These are phyloP conservation scores for Calephelis nemesis DNA, from an alignment of 1,140 invertebrate genomes.

Conservation along the genomic window DNA sequence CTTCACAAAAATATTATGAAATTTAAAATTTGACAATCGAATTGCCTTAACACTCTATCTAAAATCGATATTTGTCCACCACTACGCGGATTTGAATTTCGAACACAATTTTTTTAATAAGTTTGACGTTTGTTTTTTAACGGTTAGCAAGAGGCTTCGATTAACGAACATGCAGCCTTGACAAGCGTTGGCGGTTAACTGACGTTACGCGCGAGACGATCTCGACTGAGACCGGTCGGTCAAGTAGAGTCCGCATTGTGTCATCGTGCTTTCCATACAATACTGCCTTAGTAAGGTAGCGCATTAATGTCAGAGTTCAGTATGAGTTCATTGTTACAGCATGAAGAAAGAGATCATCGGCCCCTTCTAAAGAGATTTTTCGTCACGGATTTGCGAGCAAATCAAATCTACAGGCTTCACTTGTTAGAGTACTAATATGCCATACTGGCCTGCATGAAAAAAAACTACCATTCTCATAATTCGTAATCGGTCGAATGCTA, in stretches of 20 bases:
- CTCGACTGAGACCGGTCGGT: slow-evolving; percentile 35
- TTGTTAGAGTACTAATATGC: too few species aligned
- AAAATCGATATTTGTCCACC: slow-evolving; percentile 8
- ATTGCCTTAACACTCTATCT: slow-evolving; percentile 41
- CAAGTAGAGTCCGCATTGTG: slow-evolving; percentile 60
- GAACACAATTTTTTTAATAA: slow-evolving; percentile 7
- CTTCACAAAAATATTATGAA: slow-evolving; percentile 44
- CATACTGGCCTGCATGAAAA: too few species aligned
- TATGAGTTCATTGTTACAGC: not conserved
- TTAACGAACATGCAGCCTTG: slow-evolving; percentile 44
- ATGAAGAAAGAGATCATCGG: not conserved
- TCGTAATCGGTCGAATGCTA: too few species aligned
- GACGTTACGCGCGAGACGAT: slow-evolving; percentile 31
- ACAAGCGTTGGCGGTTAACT: slow-evolving; percentile 58
- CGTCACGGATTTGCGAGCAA: too few species aligned
- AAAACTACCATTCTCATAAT: too few species aligned
- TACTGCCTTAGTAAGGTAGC: slow-evolving; percentile 10
- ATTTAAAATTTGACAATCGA: slow-evolving; percentile 41
- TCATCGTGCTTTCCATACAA: slow-evolving; percentile 51
- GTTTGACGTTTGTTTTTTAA: slow-evolving; percentile 42
- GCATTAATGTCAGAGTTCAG: slow-evolving; percentile 1
- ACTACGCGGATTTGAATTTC: not conserved
- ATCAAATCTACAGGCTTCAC: too few species aligned
- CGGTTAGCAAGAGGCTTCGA: slow-evolving; percentile 35
- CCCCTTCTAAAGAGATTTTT: not conserved